These are phyloP conservation scores for Rhabdomys dilectus DNA, from an alignment of 2,113 vertebrate genomes.

Conservation along the genomic window DNA sequence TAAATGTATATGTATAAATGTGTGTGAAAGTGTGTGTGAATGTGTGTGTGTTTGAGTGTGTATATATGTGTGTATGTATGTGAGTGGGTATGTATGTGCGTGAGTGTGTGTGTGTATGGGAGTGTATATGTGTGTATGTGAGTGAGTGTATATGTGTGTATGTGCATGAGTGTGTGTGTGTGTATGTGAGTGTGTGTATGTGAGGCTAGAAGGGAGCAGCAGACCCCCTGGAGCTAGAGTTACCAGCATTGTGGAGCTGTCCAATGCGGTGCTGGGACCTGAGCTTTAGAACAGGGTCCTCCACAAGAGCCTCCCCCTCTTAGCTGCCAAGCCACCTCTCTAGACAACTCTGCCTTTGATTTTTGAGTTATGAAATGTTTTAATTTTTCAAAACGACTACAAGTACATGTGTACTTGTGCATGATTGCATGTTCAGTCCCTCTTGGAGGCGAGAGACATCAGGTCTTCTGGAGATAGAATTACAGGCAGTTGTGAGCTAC, in stretches of 20 bases:
- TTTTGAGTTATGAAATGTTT: background rate
- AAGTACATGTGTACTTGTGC: background rate
- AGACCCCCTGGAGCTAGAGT: background rate
- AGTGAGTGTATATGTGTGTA: background rate
- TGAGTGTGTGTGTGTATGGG: no score
- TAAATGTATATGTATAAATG: no score
- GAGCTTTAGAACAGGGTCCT: background rate
- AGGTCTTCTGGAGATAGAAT: background rate
- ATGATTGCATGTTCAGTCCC: background rate
- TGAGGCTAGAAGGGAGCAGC: background rate
- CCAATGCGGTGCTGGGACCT: background rate
- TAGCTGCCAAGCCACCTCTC: background rate
- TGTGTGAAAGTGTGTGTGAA: no score
- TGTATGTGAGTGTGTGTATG: background rate
- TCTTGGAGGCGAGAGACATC: background rate
- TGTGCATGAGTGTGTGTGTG: background rate
- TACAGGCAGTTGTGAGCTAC: background rate
- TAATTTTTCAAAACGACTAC: background rate
- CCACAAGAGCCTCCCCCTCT: background rate
- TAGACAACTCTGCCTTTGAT: background rate
- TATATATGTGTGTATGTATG: no score
- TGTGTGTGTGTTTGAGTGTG: no score
- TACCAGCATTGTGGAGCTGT: background rate
- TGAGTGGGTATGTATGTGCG: no score
- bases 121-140: no score